Evolutionary conservation across 1,140 invertebrate species (phyloP).

Genomic region (Achatina immaculata): DNA sequence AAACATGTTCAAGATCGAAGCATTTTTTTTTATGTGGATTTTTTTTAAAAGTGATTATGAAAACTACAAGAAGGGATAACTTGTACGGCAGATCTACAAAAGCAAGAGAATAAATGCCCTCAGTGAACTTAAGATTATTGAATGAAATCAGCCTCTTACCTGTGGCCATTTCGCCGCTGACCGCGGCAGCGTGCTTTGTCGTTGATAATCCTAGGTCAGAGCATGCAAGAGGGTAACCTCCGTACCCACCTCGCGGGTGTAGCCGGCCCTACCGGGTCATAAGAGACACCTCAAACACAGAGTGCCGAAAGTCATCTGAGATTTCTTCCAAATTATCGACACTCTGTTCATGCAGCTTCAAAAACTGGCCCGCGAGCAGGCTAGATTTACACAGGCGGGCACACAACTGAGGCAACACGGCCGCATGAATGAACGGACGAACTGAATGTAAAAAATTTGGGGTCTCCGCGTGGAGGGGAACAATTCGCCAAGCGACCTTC

Average conservation of each 20-base stretch:
- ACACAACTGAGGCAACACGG: background rate
- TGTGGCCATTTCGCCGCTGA: background rate
- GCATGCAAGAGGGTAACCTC: background rate
- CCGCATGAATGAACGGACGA: background rate
- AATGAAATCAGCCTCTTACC: background rate
- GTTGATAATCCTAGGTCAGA: background rate
- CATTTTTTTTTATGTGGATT: no score
- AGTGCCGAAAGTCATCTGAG: background rate
- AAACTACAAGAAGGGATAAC: no score
- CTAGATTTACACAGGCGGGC: background rate
- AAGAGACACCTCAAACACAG: background rate
- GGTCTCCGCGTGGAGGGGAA: background rate
- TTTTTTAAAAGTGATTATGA: no score
- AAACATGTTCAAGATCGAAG: no score
- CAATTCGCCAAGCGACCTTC: background rate
- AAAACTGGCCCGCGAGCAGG: no score
- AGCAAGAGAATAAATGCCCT: no score
- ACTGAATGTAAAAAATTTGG: background rate
- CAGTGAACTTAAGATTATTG: no score
- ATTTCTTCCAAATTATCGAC: background rate
- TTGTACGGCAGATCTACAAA: no score
- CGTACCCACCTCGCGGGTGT: background rate
- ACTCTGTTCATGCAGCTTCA: background rate
- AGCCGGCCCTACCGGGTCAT: background rate
- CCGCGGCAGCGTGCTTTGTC: background rate